A percentile compares a stretch with the other conserved stretches of the same genome.
These are phyloP conservation scores for Anagyrus pseudococci DNA, from an alignment of 2,888 invertebrate species.

Conservation along the genomic window DNA sequence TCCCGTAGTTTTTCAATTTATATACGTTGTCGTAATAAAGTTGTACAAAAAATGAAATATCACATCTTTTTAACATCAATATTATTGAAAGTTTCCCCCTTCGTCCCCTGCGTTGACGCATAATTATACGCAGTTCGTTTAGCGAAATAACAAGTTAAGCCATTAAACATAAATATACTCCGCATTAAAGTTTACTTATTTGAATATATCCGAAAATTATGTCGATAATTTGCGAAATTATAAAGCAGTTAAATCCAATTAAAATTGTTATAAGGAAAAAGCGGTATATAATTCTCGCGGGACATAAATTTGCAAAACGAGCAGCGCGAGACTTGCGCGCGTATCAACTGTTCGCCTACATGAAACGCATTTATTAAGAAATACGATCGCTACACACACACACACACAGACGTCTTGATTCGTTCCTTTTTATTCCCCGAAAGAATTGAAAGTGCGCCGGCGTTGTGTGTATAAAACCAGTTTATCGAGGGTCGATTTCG, in stretches of 20 bases:
- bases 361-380: background rate
- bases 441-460: too few relatives aligned
- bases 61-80: background rate
- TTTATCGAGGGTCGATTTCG: too few relatives aligned
- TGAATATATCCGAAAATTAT: background rate
- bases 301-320: background rate
- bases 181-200: background rate
- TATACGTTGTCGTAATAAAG: too few relatives aligned
- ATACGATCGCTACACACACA: too few relatives aligned
- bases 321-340: background rate
- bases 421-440: background rate
- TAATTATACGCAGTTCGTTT: too few relatives aligned
- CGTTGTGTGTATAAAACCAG: too few relatives aligned
- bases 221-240: slow-evolving; percentile 7
- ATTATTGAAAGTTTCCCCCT: background rate
- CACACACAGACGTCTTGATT: too few relatives aligned
- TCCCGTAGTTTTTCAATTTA: too few relatives aligned
- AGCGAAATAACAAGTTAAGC: too few relatives aligned
- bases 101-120: background rate
- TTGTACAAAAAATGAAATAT: background rate
- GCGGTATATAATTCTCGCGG: too few relatives aligned
- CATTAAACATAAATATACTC: background rate
- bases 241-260: slow-evolving; percentile 2
- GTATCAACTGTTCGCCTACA: background rate
- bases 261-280: background rate